Evolutionary conservation across 2,113 vertebrate genomes (phyloP).

Genomic region (Muntiacus muntjak): DNA sequence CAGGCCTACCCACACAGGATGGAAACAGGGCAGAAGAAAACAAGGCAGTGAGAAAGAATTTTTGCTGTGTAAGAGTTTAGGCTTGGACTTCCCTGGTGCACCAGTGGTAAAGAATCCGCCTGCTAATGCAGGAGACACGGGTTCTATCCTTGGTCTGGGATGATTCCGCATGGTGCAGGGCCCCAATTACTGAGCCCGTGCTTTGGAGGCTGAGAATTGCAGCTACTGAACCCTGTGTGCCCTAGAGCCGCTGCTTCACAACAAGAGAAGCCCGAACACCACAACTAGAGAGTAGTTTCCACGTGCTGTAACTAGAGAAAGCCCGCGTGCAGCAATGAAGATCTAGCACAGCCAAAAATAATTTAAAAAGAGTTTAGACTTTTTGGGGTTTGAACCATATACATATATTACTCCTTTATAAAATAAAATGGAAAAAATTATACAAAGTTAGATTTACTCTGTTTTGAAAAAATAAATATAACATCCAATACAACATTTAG

Average conservation of each 20-base stretch:
- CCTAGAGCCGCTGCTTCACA: not conserved
- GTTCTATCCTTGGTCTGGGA: not conserved
- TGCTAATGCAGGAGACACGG: not conserved
- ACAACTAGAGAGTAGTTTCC: not conserved
- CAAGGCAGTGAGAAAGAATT: not conserved
- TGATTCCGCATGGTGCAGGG: not conserved
- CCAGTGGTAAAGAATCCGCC: not conserved
- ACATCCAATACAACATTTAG: not conserved
- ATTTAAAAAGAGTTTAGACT: not conserved
- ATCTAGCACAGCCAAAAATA: not conserved
- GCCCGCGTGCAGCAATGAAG: not conserved
- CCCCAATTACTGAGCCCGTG: not conserved
- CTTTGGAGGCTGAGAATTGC: not conserved
- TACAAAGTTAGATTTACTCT: not conserved
- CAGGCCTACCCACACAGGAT: not conserved
- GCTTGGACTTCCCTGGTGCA: not conserved
- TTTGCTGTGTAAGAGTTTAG: not conserved
- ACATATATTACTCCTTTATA: not conserved
- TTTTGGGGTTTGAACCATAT: not conserved
- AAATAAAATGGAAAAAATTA: not conserved
- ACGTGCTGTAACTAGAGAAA: not conserved
- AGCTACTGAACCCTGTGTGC: not conserved
- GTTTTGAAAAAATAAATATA: constrained; percentile 7
- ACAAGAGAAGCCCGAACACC: not conserved
- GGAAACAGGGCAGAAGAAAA: not conserved